Base-by-base conservation (phyloP, 2,888 invertebrate genomes). In the Pharmacophagus antenor region DNA sequence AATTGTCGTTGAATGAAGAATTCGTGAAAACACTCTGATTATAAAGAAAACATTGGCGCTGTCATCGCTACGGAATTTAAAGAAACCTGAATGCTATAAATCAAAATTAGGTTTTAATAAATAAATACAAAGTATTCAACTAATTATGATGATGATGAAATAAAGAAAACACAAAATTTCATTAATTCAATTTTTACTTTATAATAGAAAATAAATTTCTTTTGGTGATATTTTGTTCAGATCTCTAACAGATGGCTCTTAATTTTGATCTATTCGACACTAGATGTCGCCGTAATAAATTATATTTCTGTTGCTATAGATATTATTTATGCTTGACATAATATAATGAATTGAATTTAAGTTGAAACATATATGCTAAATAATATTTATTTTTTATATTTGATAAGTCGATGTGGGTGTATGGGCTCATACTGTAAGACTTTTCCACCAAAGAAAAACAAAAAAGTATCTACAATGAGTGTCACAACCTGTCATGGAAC, bases 1-100 rank as follows among this genome's bases (percentile, higher is more conserved):
- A 82, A 78, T 88, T 88, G 83, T 79, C 69, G 81, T 82, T 76
- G 88, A 90, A 88, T 90, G 89, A 89, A 77, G 89, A 80, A 84
- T 85, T 82, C 83, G 78, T 86, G 88, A 88, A 88, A 88, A 89
- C 84, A 87, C 82, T 81, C 84, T 80, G 83, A 88, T 74, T 89
- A 88, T 90, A 90, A 82, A 85, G 88, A 88, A 89, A 89, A 89
- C 76, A 88, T 70, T 79, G 87, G 88, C 89, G 88, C 89, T 76
- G 86, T 84, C 69, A 69, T 81, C 81, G 82, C 73, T 7, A 68
- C 78, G 88, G 80, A 63, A 62, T 65, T 63, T 65, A 70, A 58
- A 20, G 63, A 60, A 88, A 78, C 84, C 65, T 12, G 31, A 3
- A 10, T 15, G 31, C 15, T 12, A 10, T 15, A 12, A 31, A 10